Base-by-base conservation (phyloP, 2,797 vertebrate genomes). In the Cossypha heuglini region DNA sequence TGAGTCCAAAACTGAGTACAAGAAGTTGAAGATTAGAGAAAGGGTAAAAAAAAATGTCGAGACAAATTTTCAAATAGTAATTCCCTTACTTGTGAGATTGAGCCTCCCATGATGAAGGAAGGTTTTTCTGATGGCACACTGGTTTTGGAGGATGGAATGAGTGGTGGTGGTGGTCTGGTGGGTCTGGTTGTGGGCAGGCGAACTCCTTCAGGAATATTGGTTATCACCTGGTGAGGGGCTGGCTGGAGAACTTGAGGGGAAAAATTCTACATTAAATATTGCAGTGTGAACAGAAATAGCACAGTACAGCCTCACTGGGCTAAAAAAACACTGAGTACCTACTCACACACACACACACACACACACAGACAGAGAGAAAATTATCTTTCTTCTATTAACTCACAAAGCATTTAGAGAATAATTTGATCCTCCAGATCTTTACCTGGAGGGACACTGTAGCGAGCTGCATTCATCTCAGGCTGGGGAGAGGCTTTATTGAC, bases 101-200 rank as follows among this genome's bases (percentile, higher is more conserved):
- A 99, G 93, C 99, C 99, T 83, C 99, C 99, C 96, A 99, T 99
- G 96, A 99, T 99, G 97, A 99, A 99, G 58, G 99, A 99, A 28
- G 99, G 99, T 95, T 99, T 99, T 98, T 99, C 99, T 18, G 99
- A 98, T 81, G 99, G 98, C 79, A 97, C 95, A 16, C 97, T 97
- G 28, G 97, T 98, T 97, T 99, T 99, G 96, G 99, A 99, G 59
- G 99, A 99, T 51, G 99, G 99, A 98, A 99, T 99, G 97, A 99
- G 99, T 7, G 99, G 99, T 58, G 99, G 99, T 14, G 99, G 99
- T 14, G 99, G 99, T 91, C 99, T 98, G 89, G 99, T 99, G 95
- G 99, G 98, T 92, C 99, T 98, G 71, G 98, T 98, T 74, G 99
- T 99, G 2, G 99, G 98, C 93, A 99, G 98, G 6, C 99, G 98